phyloP scores from a whole-genome alignment of 2,888 invertebrate species.

The Cheilosia soror region DNA sequence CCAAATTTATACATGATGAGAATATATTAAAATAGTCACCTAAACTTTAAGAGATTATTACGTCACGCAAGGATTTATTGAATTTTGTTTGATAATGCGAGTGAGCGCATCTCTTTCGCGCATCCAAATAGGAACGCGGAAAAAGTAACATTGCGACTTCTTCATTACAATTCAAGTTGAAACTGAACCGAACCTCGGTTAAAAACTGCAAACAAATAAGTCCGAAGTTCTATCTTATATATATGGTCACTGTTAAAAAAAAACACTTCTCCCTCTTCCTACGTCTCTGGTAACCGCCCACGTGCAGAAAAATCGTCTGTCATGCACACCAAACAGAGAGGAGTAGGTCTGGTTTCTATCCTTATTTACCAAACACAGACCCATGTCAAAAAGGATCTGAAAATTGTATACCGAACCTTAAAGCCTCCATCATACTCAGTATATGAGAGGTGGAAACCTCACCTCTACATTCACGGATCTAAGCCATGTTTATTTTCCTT shows the following conservation, averaged over 20 bases:
- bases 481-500: constrained; percentile 48
- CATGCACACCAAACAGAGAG: constrained; percentile 31
- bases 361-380: constrained; percentile 50
- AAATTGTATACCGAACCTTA: constrained; percentile 49
- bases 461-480: constrained; percentile 36
- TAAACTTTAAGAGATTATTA: too few relatives aligned
- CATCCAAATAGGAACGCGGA: too few relatives aligned
- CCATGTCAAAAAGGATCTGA: constrained; percentile 68
- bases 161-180: too few relatives aligned
- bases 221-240: too few relatives aligned
- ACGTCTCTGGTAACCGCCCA: constrained; percentile 1
- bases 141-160: too few relatives aligned
- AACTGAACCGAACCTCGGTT: too few relatives aligned
- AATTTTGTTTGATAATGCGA: too few relatives aligned
- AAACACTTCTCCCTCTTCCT: constrained; percentile 7
- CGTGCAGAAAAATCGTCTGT: constrained; percentile 49
- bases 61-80: too few relatives aligned
- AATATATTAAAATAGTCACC: too few relatives aligned
- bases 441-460: constrained; percentile 25
- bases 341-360: constrained; percentile 39
- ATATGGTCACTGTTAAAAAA: constrained; percentile 20
- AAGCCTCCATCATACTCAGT: constrained; percentile 34
- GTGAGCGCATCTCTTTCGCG: too few relatives aligned
- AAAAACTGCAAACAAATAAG: too few relatives aligned
- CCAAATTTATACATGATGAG: too few relatives aligned